phyloP scores from a whole-genome alignment of 2,797 vertebrate genomes.

The Protosalanx chinensis region DNA sequence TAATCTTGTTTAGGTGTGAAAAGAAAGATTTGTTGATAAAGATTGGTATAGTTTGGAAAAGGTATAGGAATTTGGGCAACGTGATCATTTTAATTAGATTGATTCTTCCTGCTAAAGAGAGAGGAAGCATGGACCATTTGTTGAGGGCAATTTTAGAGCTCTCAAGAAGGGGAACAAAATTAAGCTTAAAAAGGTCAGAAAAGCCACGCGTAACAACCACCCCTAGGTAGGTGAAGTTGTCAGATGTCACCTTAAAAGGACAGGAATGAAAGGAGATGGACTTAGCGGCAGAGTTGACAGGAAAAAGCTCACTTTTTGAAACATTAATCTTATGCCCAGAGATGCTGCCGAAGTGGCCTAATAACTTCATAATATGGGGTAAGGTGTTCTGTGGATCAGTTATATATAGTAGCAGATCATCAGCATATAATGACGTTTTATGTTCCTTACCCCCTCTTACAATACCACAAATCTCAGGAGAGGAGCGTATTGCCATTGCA shows the following conservation, averaged over 20 bases:
- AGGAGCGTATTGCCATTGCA: background rate
- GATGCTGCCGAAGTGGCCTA: background rate
- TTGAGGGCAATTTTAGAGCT: too few species aligned
- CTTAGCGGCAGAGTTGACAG: conserved; percentile 7
- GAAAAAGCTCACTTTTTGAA: conserved; percentile 3
- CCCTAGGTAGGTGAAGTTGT: background rate
- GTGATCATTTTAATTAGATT: background rate
- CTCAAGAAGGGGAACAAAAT: too few species aligned
- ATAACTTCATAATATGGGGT: background rate
- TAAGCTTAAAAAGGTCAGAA: background rate
- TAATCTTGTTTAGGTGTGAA: too few species aligned
- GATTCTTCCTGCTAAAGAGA: too few species aligned
- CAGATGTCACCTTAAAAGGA: background rate
- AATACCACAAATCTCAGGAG: too few species aligned
- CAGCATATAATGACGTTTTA: conserved; percentile 5
- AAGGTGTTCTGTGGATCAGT: background rate
- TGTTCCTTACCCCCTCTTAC: background rate
- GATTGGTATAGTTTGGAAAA: too few species aligned
- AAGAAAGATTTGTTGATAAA: too few species aligned
- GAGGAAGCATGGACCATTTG: too few species aligned
- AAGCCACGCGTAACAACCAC: too few species aligned
- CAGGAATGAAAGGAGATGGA: background rate
- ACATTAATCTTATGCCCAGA: background rate
- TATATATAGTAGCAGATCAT: conserved; percentile 1
- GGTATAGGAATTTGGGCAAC: too few species aligned